Percentiles rank a stretch among this genome's conserved stretches.
Conservation (phyloP, 2,113 vertebrate genomes). For the Archocentrus centrarchus region DNA sequence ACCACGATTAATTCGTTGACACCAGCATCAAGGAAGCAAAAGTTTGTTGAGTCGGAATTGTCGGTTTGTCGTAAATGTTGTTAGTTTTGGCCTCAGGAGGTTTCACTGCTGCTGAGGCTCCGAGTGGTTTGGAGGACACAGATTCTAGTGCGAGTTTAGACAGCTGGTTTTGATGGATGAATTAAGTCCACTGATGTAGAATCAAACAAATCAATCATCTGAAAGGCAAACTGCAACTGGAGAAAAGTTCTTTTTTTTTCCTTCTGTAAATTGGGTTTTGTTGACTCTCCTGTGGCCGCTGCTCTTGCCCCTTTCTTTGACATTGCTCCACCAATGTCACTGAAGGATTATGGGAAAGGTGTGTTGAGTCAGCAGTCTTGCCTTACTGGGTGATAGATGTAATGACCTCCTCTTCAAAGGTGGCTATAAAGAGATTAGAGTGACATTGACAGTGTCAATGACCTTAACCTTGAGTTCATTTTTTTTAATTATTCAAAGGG, state of each 20-base stretch:
- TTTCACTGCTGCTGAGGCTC: constrained; percentile 9
- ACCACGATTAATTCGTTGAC: constrained; percentile 19
- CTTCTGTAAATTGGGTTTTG: not conserved
- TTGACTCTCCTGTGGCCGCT: not conserved
- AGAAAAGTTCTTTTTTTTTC: not conserved
- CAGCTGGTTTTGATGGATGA: constrained; percentile 46
- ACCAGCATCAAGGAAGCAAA: not conserved
- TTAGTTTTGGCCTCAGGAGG: constrained; percentile 25
- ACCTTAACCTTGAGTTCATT: not conserved
- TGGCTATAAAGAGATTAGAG: constrained; percentile 27
- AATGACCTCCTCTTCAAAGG: constrained; percentile 35
- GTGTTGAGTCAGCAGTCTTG: constrained; percentile 29
- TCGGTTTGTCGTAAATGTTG: constrained; percentile 30
- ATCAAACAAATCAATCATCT: constrained; percentile 46
- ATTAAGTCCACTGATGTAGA: constrained; percentile 30
- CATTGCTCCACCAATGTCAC: constrained; percentile 5
- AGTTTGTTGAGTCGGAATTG: constrained; percentile 19
- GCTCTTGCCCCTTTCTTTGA: constrained; percentile 11
- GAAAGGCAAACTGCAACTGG: constrained; percentile 9
- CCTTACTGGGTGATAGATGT: constrained; percentile 35
- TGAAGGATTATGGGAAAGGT: constrained; percentile 49
- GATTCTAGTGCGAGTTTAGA: not conserved
- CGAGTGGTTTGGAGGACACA: not conserved
- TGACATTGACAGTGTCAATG: not conserved
- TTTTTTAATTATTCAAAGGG: not conserved